Evolutionary conservation across 2,888 invertebrate species (phyloP).

Genomic region (Empis livida): DNA sequence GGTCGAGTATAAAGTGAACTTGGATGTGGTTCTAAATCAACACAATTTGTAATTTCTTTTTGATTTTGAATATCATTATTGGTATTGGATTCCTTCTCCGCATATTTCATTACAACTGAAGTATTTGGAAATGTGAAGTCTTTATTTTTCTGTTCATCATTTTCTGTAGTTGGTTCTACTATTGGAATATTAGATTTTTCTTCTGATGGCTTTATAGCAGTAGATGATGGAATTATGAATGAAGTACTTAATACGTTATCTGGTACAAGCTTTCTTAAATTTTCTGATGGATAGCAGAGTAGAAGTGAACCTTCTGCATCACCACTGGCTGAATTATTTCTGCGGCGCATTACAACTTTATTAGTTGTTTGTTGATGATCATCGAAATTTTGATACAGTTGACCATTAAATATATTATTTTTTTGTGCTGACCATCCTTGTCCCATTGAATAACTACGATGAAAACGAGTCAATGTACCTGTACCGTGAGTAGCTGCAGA

Average conservation of each 20-base stretch:
- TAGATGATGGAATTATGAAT: slow-evolving; percentile 25
- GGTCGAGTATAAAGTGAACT: slow-evolving; percentile 44
- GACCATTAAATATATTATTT: no score
- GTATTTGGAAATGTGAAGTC: slow-evolving; percentile 8
- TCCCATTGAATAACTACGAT: slow-evolving; percentile 81
- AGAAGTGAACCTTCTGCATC: slow-evolving; percentile 37
- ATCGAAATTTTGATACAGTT: slow-evolving; percentile 4
- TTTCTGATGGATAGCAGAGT: slow-evolving; percentile 79
- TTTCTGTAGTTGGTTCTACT: slow-evolving; percentile 4
- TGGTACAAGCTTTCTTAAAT: slow-evolving; percentile 67
- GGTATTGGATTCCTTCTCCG: slow-evolving; percentile 8
- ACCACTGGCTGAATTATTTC: slow-evolving; percentile 61
- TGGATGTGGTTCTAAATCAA: slow-evolving; percentile 19
- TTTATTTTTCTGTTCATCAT: slow-evolving; percentile 3
- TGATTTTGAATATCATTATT: slow-evolving; percentile 7
- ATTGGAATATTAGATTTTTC: slow-evolving; percentile 1
- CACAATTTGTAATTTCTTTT: slow-evolving; percentile 11
- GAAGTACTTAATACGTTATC: slow-evolving; percentile 40
- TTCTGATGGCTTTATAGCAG: neutral
- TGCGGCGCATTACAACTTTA: slow-evolving; percentile 41
- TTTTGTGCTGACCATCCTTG: slow-evolving; percentile 37
- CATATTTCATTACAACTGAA: neutral
- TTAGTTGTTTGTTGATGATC: slow-evolving; percentile 5
- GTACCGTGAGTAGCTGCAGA: slow-evolving; percentile 19
- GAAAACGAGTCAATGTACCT: slow-evolving; percentile 42